Percentiles rank a stretch among this genome's conserved stretches.
phyloP scores from a whole-genome alignment of 2,888 invertebrate genomes.

The Podabrus alpinus region DNA sequence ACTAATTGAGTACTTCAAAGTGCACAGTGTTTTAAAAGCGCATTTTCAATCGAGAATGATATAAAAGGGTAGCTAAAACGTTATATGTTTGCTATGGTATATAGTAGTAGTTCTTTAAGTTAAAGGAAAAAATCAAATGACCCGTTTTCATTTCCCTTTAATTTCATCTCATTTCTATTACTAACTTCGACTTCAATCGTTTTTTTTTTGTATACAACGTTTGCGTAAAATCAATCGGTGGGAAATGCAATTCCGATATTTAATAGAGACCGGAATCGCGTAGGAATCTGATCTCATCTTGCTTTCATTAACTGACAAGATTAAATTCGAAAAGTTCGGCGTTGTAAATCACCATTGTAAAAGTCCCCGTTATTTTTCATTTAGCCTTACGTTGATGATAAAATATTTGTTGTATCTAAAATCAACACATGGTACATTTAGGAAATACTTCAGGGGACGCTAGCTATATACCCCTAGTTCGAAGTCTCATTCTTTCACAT shows the following conservation, averaged over 20 bases:
- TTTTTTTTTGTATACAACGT: constrained; percentile 51
- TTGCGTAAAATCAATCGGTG: constrained; percentile 49
- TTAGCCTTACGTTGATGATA: constrained; percentile 47
- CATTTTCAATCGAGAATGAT: constrained; percentile 22
- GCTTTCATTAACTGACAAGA: constrained; percentile 46
- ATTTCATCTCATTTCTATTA: constrained; percentile 49
- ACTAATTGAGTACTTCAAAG: constrained; percentile 36
- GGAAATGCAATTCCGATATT: constrained; percentile 46
- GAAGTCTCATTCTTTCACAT: constrained; percentile 51
- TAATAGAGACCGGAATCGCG: constrained; percentile 47
- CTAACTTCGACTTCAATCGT: constrained; percentile 43
- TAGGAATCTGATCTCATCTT: constrained; percentile 49
- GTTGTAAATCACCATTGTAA: constrained; percentile 45
- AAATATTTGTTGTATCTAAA: constrained; percentile 46
- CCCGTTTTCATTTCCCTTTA: constrained; percentile 47
- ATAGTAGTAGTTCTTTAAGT: constrained; percentile 15
- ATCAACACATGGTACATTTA: constrained; percentile 48
- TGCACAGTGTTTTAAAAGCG: constrained; percentile 12
- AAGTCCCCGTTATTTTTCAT: constrained; percentile 43
- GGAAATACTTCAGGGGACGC: constrained; percentile 44
- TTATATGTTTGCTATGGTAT: background rate
- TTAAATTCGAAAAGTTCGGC: constrained; percentile 48
- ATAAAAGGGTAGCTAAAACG: constrained; percentile 12
- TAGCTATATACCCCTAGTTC: constrained; percentile 43
- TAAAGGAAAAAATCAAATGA: constrained; percentile 44